phyloP scores from a whole-genome alignment of 1,140 invertebrate genomes.

The Cydia fagiglandana region DNA sequence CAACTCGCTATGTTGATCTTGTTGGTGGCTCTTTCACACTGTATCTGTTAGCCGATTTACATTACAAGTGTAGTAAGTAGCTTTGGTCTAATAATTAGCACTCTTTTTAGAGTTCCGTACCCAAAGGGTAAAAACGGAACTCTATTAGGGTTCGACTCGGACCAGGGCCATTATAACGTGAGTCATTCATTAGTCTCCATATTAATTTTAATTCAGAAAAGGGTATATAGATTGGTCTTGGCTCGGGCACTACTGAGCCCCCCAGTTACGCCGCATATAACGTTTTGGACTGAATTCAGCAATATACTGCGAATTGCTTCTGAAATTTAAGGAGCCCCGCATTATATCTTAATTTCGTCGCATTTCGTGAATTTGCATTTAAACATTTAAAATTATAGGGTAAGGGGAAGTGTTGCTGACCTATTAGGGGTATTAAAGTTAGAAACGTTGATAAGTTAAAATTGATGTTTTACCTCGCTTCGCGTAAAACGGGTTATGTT shows the following conservation, averaged over 20 bases:
- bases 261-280: not conserved
- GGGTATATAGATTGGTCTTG: not conserved
- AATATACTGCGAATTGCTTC: slow-evolving; percentile 18
- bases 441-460: not conserved
- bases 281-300: not conserved
- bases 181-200: too few species aligned
- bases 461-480: not conserved
- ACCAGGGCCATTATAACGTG: too few species aligned
- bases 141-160: too few species aligned
- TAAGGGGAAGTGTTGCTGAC: not conserved
- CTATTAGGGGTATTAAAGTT: not conserved
- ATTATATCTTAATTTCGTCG: slow-evolving; percentile 30
- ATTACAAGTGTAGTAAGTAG: too few species aligned
- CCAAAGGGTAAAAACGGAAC: too few species aligned
- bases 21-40: too few species aligned
- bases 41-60: too few species aligned
- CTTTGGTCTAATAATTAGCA: too few species aligned
- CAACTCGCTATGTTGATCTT: too few species aligned
- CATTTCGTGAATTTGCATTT: slow-evolving; percentile 31
- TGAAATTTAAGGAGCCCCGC: slow-evolving; percentile 31
- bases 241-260: not conserved
- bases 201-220: too few species aligned
- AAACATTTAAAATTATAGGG: slow-evolving; percentile 31
- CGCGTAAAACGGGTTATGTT: too few species aligned
- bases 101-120: too few species aligned